phyloP scores from a whole-genome alignment of 2,113 vertebrate genomes.

The Ciconia stormi region DNA sequence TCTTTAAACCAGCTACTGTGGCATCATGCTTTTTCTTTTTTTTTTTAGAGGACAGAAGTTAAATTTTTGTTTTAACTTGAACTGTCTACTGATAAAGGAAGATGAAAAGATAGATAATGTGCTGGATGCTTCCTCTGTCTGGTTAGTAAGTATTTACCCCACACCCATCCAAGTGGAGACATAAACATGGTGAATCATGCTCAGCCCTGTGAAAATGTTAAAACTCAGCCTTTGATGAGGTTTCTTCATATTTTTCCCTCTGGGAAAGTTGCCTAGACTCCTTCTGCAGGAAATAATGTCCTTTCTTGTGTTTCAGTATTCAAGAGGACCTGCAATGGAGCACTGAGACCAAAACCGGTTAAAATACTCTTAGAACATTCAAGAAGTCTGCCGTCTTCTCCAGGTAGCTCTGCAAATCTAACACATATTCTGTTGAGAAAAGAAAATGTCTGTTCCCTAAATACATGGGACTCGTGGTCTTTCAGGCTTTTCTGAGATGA shows the following conservation, averaged over 20 bases:
- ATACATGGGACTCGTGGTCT: neutral
- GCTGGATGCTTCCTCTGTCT: neutral
- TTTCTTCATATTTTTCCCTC: neutral
- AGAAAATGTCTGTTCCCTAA: neutral
- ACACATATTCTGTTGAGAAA: neutral
- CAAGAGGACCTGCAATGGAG: neutral
- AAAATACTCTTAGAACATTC: neutral
- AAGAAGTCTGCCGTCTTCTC: neutral
- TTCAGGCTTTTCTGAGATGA: neutral
- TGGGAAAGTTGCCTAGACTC: neutral
- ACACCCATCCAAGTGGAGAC: neutral
- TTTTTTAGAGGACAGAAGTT: neutral
- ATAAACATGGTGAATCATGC: neutral
- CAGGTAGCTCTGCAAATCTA: neutral
- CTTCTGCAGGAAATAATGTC: neutral
- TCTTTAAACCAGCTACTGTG: neutral
- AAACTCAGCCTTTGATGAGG: conserved; percentile 27
- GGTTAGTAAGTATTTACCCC: neutral
- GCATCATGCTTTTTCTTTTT: neutral
- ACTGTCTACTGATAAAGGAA: neutral
- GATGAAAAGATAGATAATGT: neutral
- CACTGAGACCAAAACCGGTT: neutral
- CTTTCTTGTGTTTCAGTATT: neutral
- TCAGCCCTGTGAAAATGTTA: neutral
- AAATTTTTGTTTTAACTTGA: neutral